Base-by-base conservation (phyloP, 2,888 invertebrate species). In the Hoplodrina blanda region DNA sequence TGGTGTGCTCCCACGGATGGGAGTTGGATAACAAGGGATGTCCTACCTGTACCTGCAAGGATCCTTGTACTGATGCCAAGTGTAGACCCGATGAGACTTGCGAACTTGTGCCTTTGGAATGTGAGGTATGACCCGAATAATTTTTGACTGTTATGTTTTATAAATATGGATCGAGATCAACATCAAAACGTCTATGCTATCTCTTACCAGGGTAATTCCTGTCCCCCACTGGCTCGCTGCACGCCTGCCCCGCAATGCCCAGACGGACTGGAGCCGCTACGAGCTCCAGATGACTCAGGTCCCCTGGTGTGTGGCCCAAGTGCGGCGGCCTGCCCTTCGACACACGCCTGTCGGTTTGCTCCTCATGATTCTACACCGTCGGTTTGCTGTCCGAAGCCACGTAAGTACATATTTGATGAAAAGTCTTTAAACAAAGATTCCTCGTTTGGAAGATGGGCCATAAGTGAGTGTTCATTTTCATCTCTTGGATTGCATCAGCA, bases 321-420 rank as follows among this genome's bases (percentile, higher is more conserved):
- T 77, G 97, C 97, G 55, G 97, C 97, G 62, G 97, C 97, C 62
- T 98, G 98, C 80, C 98, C 98, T 0, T 98, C 98, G 1, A 98
- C 98, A 0, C 98, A 98, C 91, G 98, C 98, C 77, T 98, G 98
- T 86, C 97, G 98, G 83, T 96, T 98, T 75, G 98, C 98, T 75
- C 98, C 98, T 0, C 97, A 98, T 57, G 97, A 97, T 74, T 91
- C 94, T 0, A 97, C 97, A 84, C 98, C 98, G 69, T 97, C 98
- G 0, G 98, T 98, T n/a, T 98, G 98, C 93, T 98, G 98, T 88
- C 98, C 98, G 13, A 98, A 98, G 89, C 98, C 98, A 79, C 96
- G 98, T 97, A 91, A 96, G 96, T 93, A 55, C 46, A 46, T 17
- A 41, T 41, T 41, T 41, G 13, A 41, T 41, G 13, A 2, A 33